Evolutionary conservation across 2,797 vertebrate species (phyloP), one percentile per base, ranked within the genome.

Genomic region (Xiphophorus birchmanni): DNA sequence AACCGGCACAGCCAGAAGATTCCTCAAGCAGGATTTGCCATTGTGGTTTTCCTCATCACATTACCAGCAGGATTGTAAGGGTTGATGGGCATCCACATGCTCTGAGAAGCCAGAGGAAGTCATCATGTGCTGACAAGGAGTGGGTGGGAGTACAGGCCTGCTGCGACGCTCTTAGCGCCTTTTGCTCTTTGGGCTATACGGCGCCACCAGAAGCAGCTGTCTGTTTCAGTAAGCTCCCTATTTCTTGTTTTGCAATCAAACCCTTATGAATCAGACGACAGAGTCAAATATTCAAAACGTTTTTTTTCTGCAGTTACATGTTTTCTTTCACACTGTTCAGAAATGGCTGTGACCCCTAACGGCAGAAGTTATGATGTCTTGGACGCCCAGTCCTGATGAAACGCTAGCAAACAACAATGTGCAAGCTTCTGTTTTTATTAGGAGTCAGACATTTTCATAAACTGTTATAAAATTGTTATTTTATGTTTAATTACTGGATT

Each of bases 11-110:
- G 78, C 67, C 82, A 73, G 87, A 86, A 74, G 82, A 83, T 52
- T 89, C 89, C 86, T 78, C 23, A 23, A 88, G 87, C 87, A 76
- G 74, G 65, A 80, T 81, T 84, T 84, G 84, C 88, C 87, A 88
- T 94, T 87, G 92, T 85, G 85, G 81, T 81, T 90, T 89, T 90
- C 77, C 89, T 93, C 93, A 93, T 95, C 92, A 94, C 78, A 58
- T 80, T 58, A 92, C 86, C 93, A 94, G 93, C 89, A 4, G 89
- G 92, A 91, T 81, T 88, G 82, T 75, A 76, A 60, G 76, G 85
- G 81, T 76, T 86, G 87, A 91, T 91, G 82, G 88, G 83, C 73
- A 81, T 86, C 75, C 79, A 60, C 74, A 73, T 74, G 84, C 84
- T 87, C 77, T 15, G 29, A 0, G 67, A 58, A 81, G 54, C 88